Percentiles rank a stretch among this genome's conserved stretches.
phyloP scores from a whole-genome alignment of 2,888 invertebrate genomes.

The Mesorhabditis belari region DNA sequence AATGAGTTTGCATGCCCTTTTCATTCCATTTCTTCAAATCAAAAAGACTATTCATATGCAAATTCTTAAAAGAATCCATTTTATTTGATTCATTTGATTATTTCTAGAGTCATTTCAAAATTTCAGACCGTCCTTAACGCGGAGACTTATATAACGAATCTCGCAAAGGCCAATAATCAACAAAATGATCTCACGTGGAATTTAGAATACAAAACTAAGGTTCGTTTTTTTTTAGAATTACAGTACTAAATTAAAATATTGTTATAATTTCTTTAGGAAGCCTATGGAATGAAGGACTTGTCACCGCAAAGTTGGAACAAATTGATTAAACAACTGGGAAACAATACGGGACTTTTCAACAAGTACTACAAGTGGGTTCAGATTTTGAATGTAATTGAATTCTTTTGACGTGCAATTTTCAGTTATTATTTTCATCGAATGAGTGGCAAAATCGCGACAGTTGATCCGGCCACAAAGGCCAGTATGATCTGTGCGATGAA shows the following conservation, averaged over 20 bases:
- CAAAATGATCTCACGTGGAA: constrained; percentile 6
- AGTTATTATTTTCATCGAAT: no score
- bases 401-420: no score
- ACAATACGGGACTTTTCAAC: neutral
- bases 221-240: neutral
- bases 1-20: no score
- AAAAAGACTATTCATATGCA: no score
- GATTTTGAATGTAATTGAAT: no score
- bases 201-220: neutral
- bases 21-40: no score
- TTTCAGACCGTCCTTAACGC: constrained; percentile 13
- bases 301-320: neutral
- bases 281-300: neutral
- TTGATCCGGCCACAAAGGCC: no score
- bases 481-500: neutral
- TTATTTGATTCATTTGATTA: no score
- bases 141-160: constrained; percentile 16
- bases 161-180: constrained; percentile 9
- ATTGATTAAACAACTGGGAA: neutral
- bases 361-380: neutral
- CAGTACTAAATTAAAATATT: no score
- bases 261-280: neutral
- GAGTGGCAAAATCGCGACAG: no score
- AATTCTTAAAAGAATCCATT: no score
- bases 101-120: no score